These are phyloP conservation scores for Hyperoodon ampullatus DNA, from an alignment of 2,113 vertebrate species.

Conservation along the genomic window DNA sequence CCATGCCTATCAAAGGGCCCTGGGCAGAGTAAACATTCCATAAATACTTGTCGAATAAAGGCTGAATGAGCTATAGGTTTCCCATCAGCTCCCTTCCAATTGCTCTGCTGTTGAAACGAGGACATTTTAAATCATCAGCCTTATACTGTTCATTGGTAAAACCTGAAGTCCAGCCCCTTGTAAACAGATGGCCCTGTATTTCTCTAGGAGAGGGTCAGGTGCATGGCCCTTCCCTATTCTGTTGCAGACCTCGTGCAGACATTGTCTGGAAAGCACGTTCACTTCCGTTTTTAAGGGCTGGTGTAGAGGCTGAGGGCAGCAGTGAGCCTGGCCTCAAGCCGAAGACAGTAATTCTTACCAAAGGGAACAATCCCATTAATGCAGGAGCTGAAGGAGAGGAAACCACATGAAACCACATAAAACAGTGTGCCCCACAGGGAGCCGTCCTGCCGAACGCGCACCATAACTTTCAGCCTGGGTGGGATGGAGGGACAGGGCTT, in stretches of 20 bases:
- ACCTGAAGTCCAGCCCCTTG: neutral
- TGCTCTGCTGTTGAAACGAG: neutral
- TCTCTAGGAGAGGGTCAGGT: neutral
- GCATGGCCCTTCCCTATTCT: fast-evolving
- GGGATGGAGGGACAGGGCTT: fast-evolving
- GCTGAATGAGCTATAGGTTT: neutral
- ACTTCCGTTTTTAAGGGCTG: neutral
- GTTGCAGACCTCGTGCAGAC: fast-evolving
- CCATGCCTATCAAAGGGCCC: neutral
- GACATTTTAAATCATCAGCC: neutral
- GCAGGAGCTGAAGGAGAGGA: neutral
- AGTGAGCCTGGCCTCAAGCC: neutral
- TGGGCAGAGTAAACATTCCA: fast-evolving
- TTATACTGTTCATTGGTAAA: neutral
- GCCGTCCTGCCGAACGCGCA: neutral
- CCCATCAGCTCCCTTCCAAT: neutral
- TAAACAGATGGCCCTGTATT: neutral
- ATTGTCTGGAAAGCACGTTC: neutral
- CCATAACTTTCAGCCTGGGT: neutral
- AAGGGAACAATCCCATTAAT: neutral
- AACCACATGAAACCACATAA: neutral
- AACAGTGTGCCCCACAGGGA: fast-evolving
- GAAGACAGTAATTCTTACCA: neutral
- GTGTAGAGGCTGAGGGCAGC: neutral
- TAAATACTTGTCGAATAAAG: neutral